Percentiles rank a stretch among this genome's conserved stretches.
These are phyloP conservation scores for Chlorocebus sabaeus DNA, from an alignment of 2,113 vertebrate genomes.

Conservation along the genomic window DNA sequence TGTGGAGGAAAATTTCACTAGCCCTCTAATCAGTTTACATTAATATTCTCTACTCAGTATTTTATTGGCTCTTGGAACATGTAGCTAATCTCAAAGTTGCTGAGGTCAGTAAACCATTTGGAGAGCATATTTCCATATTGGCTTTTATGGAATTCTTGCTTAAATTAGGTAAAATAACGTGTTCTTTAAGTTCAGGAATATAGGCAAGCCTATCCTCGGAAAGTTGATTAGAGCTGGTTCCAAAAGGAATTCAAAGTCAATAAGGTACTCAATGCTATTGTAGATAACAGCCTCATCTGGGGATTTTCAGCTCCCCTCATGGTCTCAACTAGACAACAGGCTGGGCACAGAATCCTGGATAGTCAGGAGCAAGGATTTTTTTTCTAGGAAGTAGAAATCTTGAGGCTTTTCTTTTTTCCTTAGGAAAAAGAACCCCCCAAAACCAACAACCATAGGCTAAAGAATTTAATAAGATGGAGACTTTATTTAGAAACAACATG, in stretches of 20 bases:
- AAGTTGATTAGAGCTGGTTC: background rate
- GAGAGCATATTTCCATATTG: background rate
- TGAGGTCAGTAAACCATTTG: constrained; percentile 34
- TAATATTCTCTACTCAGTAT: background rate
- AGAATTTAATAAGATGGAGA: constrained; percentile 66
- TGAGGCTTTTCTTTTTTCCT: constrained; percentile 29
- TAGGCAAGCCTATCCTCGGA: background rate
- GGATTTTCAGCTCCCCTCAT: background rate
- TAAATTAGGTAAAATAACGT: constrained; percentile 20
- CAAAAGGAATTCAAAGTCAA: background rate
- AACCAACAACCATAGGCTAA: constrained; percentile 22
- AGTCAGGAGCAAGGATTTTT: background rate
- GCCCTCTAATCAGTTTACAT: background rate
- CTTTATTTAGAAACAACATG: constrained; percentile 70
- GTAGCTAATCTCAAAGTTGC: background rate
- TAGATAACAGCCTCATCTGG: background rate
- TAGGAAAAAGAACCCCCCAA: background rate
- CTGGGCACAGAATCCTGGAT: background rate
- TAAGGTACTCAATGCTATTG: background rate
- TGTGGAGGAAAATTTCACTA: background rate
- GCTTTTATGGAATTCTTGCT: constrained; percentile 20
- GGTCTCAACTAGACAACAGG: background rate
- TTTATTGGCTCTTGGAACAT: background rate
- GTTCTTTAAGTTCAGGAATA: constrained; percentile 25
- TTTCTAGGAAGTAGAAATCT: constrained; percentile 15